These are phyloP conservation scores for Eupithecia insigniata DNA, from an alignment of 2,888 invertebrate genomes.

Conservation along the genomic window DNA sequence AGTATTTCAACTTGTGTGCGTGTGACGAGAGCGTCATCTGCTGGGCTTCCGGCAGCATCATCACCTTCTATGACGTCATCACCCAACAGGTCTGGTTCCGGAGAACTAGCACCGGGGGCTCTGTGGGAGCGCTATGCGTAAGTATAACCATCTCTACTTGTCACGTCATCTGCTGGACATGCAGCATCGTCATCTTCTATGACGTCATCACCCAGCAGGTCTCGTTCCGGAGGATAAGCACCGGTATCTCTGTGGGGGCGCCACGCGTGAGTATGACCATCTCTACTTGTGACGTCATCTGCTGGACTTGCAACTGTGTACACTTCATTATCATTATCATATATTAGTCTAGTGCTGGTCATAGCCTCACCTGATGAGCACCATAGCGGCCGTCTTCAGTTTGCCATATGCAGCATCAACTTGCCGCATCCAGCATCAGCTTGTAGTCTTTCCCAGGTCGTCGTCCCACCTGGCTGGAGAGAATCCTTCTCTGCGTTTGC, in stretches of 20 bases:
- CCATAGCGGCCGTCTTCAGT: too few relatives aligned
- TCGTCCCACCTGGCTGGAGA: too few relatives aligned
- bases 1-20: slow-evolving; percentile 91
- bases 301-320: too few relatives aligned
- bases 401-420: too few relatives aligned
- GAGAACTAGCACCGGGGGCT: slow-evolving; percentile 90
- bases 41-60: slow-evolving; percentile 92
- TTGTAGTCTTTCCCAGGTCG: too few relatives aligned
- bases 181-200: slow-evolving; percentile 91
- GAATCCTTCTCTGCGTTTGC: too few relatives aligned
- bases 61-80: slow-evolving; percentile 90
- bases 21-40: slow-evolving; percentile 89
- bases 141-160: neutral
- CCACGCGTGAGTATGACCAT: slow-evolving; percentile 63
- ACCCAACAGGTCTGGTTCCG: slow-evolving; percentile 87
- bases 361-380: too few relatives aligned
- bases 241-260: slow-evolving; percentile 92
- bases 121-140: slow-evolving; percentile 89
- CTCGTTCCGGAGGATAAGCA: slow-evolving; percentile 88
- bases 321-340: too few relatives aligned
- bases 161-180: slow-evolving; percentile 88
- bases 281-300: slow-evolving; percentile 66
- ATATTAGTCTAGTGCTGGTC: too few relatives aligned
- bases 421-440: too few relatives aligned
- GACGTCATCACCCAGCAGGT: slow-evolving; percentile 86